These are phyloP conservation scores for Drosophila oshimai DNA, from an alignment of 1,140 invertebrate genomes.

Conservation along the genomic window DNA sequence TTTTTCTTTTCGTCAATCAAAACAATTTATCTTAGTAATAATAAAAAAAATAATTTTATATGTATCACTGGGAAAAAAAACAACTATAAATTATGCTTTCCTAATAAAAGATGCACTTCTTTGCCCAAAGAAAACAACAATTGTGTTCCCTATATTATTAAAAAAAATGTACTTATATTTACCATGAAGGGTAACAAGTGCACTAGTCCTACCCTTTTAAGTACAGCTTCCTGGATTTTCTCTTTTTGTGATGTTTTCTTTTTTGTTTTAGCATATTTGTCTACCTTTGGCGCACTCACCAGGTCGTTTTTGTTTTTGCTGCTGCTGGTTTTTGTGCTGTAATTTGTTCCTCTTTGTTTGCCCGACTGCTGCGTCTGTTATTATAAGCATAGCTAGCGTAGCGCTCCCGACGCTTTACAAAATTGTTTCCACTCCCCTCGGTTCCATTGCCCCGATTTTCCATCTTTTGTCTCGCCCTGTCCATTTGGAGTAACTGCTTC, in stretches of 20 bases:
- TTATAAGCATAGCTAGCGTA: slow-evolving; percentile 70
- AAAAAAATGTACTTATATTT: neutral
- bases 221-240: slow-evolving; percentile 14
- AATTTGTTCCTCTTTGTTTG: slow-evolving; percentile 74
- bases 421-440: slow-evolving; percentile 72
- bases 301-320: slow-evolving; percentile 35
- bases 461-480: slow-evolving; percentile 45
- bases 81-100: too few species aligned
- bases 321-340: slow-evolving; percentile 63
- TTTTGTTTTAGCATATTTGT: slow-evolving; percentile 55
- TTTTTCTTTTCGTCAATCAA: too few species aligned
- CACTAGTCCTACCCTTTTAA: neutral
- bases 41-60: too few species aligned
- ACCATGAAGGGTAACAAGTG: slow-evolving; percentile 3
- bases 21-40: too few species aligned
- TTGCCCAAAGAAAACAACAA: too few species aligned
- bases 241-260: slow-evolving; percentile 5
- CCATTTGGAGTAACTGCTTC: slow-evolving; percentile 49
- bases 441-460: neutral
- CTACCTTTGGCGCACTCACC: slow-evolving; percentile 56
- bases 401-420: slow-evolving; percentile 70
- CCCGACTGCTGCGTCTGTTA: slow-evolving; percentile 54
- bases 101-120: too few species aligned
- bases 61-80: too few species aligned
- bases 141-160: neutral